These are phyloP conservation scores for Phaonia tiefii DNA, from an alignment of 2,888 invertebrate genomes.

Conservation along the genomic window DNA sequence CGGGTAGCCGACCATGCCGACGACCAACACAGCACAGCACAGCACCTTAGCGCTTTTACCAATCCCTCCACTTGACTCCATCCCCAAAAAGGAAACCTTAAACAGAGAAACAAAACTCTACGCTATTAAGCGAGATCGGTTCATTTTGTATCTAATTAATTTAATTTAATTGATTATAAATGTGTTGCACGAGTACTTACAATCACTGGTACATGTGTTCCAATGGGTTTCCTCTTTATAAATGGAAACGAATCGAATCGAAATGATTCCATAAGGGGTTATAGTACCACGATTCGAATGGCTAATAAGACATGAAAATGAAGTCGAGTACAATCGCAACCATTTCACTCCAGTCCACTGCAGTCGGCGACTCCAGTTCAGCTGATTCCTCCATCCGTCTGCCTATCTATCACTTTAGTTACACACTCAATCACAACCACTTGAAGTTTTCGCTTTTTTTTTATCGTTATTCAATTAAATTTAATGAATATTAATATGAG, in stretches of 20 bases:
- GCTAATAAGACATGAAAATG: slow-evolving; percentile 11
- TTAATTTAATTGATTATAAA: slow-evolving; percentile 66
- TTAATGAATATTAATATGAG: slow-evolving; percentile 67
- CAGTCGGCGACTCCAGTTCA: neutral
- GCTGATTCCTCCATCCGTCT: neutral
- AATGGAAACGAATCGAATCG: neutral
- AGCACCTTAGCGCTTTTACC: too few relatives aligned
- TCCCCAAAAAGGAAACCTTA: too few relatives aligned
- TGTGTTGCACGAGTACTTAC: slow-evolving; percentile 17
- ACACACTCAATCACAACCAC: slow-evolving; percentile 30
- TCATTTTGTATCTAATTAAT: slow-evolving; percentile 56
- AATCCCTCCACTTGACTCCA: too few relatives aligned
- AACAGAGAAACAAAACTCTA: neutral
- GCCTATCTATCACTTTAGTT: neutral
- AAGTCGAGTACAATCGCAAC: slow-evolving; percentile 9
- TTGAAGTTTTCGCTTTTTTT: slow-evolving; percentile 39
- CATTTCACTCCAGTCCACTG: too few relatives aligned
- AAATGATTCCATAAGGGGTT: slow-evolving; percentile 2
- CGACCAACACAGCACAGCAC: too few relatives aligned
- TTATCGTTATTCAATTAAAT: slow-evolving; percentile 64
- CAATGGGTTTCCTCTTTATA: slow-evolving; percentile 1
- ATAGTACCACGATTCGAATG: too few relatives aligned
- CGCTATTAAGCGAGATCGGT: neutral
- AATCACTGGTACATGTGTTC: neutral
- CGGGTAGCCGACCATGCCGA: neutral